A percentile compares a stretch with the other conserved stretches of the same genome.
phyloP scores from a whole-genome alignment of 1,140 invertebrate species.

The Ooceraea biroi region DNA sequence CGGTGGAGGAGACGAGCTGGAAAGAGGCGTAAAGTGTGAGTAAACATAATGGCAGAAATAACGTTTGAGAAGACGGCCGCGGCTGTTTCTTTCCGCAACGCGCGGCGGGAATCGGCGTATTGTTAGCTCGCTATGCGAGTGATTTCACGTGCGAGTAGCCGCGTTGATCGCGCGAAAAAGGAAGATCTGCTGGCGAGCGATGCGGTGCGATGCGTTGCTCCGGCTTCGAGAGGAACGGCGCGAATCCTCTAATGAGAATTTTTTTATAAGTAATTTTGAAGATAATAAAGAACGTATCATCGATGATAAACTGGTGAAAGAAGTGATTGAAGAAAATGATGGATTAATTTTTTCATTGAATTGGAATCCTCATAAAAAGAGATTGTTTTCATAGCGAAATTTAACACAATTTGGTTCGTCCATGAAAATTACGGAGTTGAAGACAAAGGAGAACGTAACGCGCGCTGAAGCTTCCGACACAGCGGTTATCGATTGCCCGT shows the following conservation, averaged over 20 bases:
- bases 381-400: not conserved
- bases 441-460: not conserved
- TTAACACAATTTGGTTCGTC: not conserved
- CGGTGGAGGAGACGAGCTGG: slow-evolving; percentile 11
- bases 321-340: not conserved
- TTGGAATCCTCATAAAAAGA: not conserved
- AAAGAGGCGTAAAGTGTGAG: slow-evolving; percentile 62
- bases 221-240: slow-evolving; percentile 35
- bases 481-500: not conserved
- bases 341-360: slow-evolving; percentile 20
- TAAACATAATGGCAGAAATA: slow-evolving; percentile 75
- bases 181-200: slow-evolving; percentile 54
- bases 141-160: slow-evolving; percentile 74
- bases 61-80: slow-evolving; percentile 38
- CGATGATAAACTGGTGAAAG: not conserved
- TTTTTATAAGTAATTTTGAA: not conserved
- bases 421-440: not conserved
- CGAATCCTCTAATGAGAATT: slow-evolving; percentile 20
- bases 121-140: slow-evolving; percentile 55
- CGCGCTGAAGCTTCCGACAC: no score
- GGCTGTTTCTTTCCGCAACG: slow-evolving; percentile 56
- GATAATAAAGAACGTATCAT: not conserved
- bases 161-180: slow-evolving; percentile 74
- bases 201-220: slow-evolving; percentile 24
- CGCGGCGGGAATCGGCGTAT: slow-evolving; percentile 46